Conservation (phyloP, 2,888 invertebrate species). For the Drosophila rellima region DNA sequence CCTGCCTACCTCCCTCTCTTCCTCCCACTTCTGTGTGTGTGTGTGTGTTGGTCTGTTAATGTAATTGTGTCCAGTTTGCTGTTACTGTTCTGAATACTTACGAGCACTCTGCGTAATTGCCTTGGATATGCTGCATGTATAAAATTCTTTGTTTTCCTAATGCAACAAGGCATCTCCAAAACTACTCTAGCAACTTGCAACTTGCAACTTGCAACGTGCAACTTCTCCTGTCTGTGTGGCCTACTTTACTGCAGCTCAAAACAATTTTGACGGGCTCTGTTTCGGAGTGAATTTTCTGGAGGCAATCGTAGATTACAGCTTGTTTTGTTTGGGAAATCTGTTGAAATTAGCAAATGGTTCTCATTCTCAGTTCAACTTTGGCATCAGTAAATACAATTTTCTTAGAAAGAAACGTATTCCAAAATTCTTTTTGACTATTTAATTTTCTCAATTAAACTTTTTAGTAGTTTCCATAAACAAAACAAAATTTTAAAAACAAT, state of each 20-base stretch:
- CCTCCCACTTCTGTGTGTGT: constrained; percentile 15
- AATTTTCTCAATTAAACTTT: background rate
- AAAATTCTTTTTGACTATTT: background rate
- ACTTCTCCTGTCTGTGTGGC: constrained; percentile 1
- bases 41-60: constrained; percentile 63
- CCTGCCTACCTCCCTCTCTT: background rate
- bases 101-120: constrained; percentile 72
- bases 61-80: constrained; percentile 67
- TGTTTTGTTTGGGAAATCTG: background rate
- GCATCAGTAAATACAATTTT: too few species aligned
- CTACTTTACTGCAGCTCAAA: constrained; percentile 19
- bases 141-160: constrained; percentile 62
- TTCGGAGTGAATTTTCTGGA: background rate
- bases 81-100: constrained; percentile 52
- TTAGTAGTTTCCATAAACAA: background rate
- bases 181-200: constrained; percentile 1
- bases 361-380: background rate
- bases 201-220: background rate
- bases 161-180: constrained; percentile 27
- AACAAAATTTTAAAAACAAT: background rate
- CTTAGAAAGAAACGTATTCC: too few species aligned
- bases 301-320: background rate
- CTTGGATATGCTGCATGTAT: constrained; percentile 65
- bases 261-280: constrained; percentile 15
- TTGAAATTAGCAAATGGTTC: background rate